Percentiles rank a stretch among this genome's conserved stretches.
Evolutionary conservation across 2,113 vertebrate genomes (phyloP).

Genomic region (Alethe diademata): DNA sequence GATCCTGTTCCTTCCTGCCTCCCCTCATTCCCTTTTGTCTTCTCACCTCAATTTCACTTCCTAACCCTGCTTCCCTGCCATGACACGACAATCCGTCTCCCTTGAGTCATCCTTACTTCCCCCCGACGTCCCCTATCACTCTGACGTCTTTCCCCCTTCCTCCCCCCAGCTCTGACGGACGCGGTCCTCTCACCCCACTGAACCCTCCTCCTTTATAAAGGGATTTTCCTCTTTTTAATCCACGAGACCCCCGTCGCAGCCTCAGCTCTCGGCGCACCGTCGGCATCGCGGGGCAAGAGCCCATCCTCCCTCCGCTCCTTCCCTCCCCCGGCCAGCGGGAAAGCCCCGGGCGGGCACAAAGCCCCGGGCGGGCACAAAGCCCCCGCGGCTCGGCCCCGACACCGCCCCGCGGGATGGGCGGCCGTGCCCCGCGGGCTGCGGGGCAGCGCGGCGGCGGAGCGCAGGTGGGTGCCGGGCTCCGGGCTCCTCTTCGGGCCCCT

Average conservation of each 20-base stretch:
- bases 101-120: slow-evolving; percentile 64
- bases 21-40: background rate
- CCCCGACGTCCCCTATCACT: slow-evolving; percentile 47
- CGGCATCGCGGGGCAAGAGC: background rate
- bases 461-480: background rate
- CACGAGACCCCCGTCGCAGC: background rate
- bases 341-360: background rate
- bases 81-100: slow-evolving; percentile 45
- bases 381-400: background rate
- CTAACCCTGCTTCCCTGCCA: background rate
- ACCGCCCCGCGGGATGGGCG: slow-evolving; percentile 3
- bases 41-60: background rate
- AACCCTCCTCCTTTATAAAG: slow-evolving; percentile 81
- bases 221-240: slow-evolving; percentile 59
- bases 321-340: background rate
- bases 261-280: background rate
- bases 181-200: slow-evolving; percentile 21
- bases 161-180: slow-evolving; percentile 79
- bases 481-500: no score
- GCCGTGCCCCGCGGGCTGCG: background rate
- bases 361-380: background rate
- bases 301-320: background rate
- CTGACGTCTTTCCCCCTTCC: slow-evolving; percentile 74
- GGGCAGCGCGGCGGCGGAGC: background rate
- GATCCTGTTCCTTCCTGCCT: background rate